Evolutionary conservation across 2,888 invertebrate species (phyloP), one percentile per base, ranked within the genome.

Genomic region (Eurytoma californica): DNA sequence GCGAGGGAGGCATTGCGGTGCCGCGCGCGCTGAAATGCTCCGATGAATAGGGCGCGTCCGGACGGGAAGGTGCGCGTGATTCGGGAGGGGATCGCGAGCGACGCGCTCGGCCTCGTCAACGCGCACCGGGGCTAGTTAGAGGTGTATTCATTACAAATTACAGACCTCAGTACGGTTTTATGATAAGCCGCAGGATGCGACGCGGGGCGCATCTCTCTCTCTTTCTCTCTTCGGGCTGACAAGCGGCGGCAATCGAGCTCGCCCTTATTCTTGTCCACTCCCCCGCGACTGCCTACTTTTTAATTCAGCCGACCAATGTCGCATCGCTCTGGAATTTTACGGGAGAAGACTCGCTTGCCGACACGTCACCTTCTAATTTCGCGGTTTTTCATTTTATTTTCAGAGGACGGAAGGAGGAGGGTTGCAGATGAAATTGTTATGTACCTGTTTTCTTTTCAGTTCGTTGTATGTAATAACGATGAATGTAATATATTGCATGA

Each of bases 111-210:
- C 16, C 67, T 39, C 63, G 65, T 61, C 53, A 63, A 16, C 55
- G 39, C 20, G 30, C 24, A 28, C 20, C 30, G 81, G 72, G 83
- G 85, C 86, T 88, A 87, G 87, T 88, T 88, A 88, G 87, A 83
- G 83, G 83, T 84, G 86, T 88, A 88, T 88, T 88, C 88, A 88
- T 87, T 88, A 86, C 86, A 87, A 88, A 88, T 88, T 87, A 86
- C 86, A 86, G 85, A 82, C 85, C 84, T 77, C 84, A 80, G 82
- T 79, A 73, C 61, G 84, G 84, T 85, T 85, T 85, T 84, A 85
- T 84, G 82, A 84, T 83, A 65, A 80, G 83, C 86, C 85, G 75
- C 85, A 85, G 83, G 83, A 82, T 82, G 83, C 81, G 78, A 3
- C 28, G 20, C 12, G 63, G n/a, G 39, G 28, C 4, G n/a, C 12